Percentiles rank a stretch among this genome's conserved stretches.
Conservation (phyloP, 2,888 invertebrate species). For the Apodemia hepburni region DNA sequence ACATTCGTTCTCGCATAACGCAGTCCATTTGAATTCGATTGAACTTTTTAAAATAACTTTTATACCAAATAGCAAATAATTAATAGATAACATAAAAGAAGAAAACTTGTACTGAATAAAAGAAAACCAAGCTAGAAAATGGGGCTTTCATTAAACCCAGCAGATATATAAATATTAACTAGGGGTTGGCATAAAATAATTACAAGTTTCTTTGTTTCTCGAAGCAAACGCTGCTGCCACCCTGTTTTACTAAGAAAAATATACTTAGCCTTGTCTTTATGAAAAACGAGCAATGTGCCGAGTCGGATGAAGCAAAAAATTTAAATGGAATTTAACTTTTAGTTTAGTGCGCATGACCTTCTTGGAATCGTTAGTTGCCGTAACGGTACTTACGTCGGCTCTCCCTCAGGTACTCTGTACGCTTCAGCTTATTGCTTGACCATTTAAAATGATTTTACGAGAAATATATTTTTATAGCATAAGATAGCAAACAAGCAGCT, state of each 20-base stretch:
- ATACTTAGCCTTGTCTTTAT: slow-evolving; percentile 31
- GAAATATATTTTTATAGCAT: background rate
- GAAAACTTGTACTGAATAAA: background rate
- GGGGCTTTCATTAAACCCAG: background rate
- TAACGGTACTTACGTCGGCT: slow-evolving; percentile 60
- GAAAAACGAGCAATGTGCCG: slow-evolving; percentile 35
- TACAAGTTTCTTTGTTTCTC: slow-evolving; percentile 2
- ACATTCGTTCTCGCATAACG: too few species aligned
- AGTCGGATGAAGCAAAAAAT: slow-evolving; percentile 59
- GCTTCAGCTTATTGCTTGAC: slow-evolving; percentile 37
- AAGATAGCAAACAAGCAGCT: too few species aligned
- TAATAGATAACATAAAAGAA: background rate
- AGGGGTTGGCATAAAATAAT: slow-evolving; percentile 6
- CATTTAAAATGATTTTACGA: slow-evolving; percentile 16
- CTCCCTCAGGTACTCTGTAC: slow-evolving; percentile 55
- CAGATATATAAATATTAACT: background rate
- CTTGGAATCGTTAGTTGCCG: slow-evolving; percentile 65
- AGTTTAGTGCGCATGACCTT: slow-evolving; percentile 71
- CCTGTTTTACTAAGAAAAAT: slow-evolving; percentile 30
- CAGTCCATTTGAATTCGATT: too few species aligned
- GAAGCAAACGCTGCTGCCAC: slow-evolving; percentile 19
- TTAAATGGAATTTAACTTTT: slow-evolving; percentile 67
- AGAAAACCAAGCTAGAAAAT: background rate
- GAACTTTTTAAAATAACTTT: too few species aligned
- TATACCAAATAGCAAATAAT: too few species aligned